phyloP scores from a whole-genome alignment of 1,140 invertebrate genomes.

The Drosophila chauvacae region DNA sequence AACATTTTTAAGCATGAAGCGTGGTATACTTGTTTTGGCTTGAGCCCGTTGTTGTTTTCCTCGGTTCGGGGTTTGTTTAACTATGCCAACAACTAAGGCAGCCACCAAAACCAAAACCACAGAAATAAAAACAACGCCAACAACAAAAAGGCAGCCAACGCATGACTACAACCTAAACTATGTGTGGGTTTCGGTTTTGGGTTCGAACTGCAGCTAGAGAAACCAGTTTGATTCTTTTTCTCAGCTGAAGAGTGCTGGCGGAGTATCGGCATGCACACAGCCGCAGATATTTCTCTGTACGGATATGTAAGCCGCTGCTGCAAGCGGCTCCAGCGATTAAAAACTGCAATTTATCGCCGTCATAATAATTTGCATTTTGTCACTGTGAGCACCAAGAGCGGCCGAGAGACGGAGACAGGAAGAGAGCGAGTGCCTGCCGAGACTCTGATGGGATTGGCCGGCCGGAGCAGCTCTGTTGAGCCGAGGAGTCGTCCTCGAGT shows the following conservation, averaged over 20 bases:
- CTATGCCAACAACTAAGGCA: constrained; percentile 68
- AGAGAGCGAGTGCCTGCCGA: constrained; percentile 24
- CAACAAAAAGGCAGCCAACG: constrained; percentile 40
- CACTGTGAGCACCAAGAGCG: constrained; percentile 60
- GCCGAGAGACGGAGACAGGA: constrained; percentile 16
- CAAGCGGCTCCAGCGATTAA: constrained; percentile 76
- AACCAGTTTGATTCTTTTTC: constrained; percentile 80
- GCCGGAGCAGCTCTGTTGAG: constrained; percentile 14
- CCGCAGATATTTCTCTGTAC: constrained; percentile 12
- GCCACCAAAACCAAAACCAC: constrained; percentile 38
- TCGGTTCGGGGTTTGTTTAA: constrained; percentile 52
- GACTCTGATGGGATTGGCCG: constrained; percentile 38
- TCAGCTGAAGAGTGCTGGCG: constrained; percentile 36
- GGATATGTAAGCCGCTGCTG: constrained; percentile 56
- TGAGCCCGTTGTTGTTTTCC: constrained; percentile 30
- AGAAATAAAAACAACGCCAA: constrained; percentile 37
- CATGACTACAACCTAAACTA: constrained; percentile 77
- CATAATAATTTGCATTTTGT: constrained; percentile 83
- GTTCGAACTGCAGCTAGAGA: constrained; percentile 48
- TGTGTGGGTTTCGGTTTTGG: constrained; percentile 69
- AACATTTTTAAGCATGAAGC: constrained; percentile 75
- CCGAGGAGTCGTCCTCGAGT: constrained; percentile 40
- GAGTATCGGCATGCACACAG: constrained; percentile 33
- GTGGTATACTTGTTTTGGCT: constrained; percentile 75
- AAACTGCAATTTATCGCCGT: constrained; percentile 83